Base-by-base conservation (phyloP, 2,113 vertebrate species). In the Zosterops hypoxanthus region DNA sequence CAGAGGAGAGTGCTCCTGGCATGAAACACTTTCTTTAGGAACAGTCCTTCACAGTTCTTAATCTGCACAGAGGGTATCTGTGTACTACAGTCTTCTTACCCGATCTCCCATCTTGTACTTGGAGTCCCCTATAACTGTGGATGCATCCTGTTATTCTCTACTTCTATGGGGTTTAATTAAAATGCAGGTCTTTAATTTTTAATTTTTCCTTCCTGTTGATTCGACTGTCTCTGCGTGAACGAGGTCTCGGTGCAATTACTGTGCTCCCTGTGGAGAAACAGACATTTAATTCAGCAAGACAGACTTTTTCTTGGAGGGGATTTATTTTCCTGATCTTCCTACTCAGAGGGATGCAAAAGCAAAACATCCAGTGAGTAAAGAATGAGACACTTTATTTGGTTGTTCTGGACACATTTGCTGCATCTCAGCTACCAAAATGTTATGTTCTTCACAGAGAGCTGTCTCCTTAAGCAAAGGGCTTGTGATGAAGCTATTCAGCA, bases 121-220 rank as follows among this genome's bases (percentile, higher is more conserved):
- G 12, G 21, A 92, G 65, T 64, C 61, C 72, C 25, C 55, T 75
- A 2, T 60, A 94, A 75, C 71, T 80, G 41, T 61, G 71, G 82
- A 41, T 69, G 59, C 87, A 65, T 91, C 76, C 71, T 91, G 63
- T 77, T 86, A 49, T 86, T 92, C 90, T 78, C 6, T 21, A 34
- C 79, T 92, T 92, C 72, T 70, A 0, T 46, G 29, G 34, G 69
- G 56, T 82, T 97, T 96, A 96, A 97, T 95, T 97, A 96, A 96
- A 97, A 95, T 81, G 55, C 69, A 79, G 33, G 56, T 93, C 76
- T 96, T 96, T 78, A 96, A 96, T 96, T 96, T 97, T 97, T 96
- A 95, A 92, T 96, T 95, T 92, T 88, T 93, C 57, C 64, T 95
- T 95, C 80, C 94, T 96, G 90, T 95, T 96, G 92, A 86, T 96